Percentiles rank a stretch among this genome's conserved stretches.
Evolutionary conservation across 2,888 invertebrate genomes (phyloP).

Genomic region (Acanthopleura granulata): DNA sequence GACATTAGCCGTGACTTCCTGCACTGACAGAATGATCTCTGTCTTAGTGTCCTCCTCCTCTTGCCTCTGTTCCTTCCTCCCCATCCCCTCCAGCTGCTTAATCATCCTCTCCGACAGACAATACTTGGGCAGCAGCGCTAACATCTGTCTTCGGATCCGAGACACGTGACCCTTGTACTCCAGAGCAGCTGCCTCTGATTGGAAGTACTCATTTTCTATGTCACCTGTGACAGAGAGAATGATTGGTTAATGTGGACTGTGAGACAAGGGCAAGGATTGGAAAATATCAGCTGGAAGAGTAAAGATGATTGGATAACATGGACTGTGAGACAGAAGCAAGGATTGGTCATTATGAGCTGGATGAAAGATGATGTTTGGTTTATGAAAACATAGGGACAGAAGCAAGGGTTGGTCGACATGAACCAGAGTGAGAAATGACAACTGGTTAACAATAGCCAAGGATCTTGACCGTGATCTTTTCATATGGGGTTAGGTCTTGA

Average conservation of each 20-base stretch:
- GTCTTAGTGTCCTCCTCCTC: constrained; percentile 44
- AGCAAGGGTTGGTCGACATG: no score
- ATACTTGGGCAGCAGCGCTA: constrained; percentile 82
- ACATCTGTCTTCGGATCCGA: constrained; percentile 81
- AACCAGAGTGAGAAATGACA: no score
- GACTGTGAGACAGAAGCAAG: not conserved
- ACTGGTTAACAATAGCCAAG: no score
- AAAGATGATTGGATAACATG: no score
- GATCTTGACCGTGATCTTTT: no score
- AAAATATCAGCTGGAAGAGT: constrained; percentile 12
- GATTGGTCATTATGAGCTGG: not conserved
- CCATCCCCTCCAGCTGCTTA: constrained; percentile 53
- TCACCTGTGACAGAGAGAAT: constrained; percentile 31
- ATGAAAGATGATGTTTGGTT: no score
- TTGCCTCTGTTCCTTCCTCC: constrained; percentile 29
- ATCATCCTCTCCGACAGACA: constrained; percentile 54
- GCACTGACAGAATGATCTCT: constrained; percentile 51
- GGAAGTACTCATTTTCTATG: constrained; percentile 37
- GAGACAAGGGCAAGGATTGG: not conserved
- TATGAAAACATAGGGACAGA: no score
- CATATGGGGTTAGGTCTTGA: no score
- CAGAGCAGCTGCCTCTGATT: constrained; percentile 51
- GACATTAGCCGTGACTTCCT: constrained; percentile 63
- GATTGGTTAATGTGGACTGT: no score
- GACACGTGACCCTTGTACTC: constrained; percentile 69